phyloP scores from a whole-genome alignment of 2,888 invertebrate species.

The Drosophila anomalata region DNA sequence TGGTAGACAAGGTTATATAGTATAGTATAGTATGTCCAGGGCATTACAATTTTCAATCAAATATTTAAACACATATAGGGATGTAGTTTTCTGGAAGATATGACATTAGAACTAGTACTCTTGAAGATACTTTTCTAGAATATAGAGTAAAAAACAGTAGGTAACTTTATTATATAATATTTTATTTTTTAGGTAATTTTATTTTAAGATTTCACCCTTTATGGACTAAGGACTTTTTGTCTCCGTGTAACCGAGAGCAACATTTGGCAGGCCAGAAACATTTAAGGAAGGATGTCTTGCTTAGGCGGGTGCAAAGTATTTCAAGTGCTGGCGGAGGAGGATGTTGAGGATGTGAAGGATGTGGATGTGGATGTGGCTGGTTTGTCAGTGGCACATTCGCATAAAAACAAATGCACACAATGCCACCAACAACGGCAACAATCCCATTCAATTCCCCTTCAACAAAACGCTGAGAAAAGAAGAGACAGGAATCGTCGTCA shows the following conservation, averaged over 20 bases:
- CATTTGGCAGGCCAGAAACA: slow-evolving; percentile 76
- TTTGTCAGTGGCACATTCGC: slow-evolving; percentile 52
- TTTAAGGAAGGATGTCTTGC: slow-evolving; percentile 79
- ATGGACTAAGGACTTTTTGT: background rate
- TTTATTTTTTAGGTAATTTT: no score
- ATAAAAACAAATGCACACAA: slow-evolving; percentile 76
- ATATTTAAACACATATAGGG: no score
- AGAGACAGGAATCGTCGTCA: slow-evolving; percentile 49
- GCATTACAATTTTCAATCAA: no score
- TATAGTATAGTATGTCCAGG: no score
- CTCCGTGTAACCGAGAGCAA: slow-evolving; percentile 49
- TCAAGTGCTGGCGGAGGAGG: slow-evolving; percentile 33
- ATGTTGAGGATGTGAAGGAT: slow-evolving; percentile 16
- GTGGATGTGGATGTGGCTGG: slow-evolving; percentile 42
- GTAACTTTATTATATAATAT: no score
- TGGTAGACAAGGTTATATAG: no score
- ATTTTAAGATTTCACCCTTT: background rate
- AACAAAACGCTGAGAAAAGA: slow-evolving; percentile 28
- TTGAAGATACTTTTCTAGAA: no score
- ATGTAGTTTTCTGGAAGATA: no score
- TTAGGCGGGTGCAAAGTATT: slow-evolving; percentile 51
- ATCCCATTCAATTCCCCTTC: slow-evolving; percentile 44
- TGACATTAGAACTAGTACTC: no score
- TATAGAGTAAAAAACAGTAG: no score
- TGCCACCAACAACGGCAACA: slow-evolving; percentile 36